Percentiles rank a stretch among this genome's conserved stretches.
phyloP scores from a whole-genome alignment of 2,113 vertebrate species.

The Synodontis membranacea region DNA sequence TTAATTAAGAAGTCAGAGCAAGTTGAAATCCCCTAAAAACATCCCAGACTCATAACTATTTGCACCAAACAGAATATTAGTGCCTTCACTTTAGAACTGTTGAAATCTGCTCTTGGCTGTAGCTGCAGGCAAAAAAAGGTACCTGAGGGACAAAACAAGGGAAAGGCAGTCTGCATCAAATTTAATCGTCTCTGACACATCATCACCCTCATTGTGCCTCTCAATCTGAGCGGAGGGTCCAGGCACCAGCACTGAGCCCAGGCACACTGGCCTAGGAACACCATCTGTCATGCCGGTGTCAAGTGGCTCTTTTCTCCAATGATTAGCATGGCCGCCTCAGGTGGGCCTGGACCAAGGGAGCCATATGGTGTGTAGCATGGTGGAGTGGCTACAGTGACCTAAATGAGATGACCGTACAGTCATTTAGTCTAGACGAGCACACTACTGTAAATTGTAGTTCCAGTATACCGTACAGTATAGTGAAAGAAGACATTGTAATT shows the following conservation, averaged over 20 bases:
- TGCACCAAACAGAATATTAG: neutral
- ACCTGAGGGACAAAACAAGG: conserved; percentile 68
- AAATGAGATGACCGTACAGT: conserved; percentile 57
- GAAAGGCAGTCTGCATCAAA: conserved; percentile 66
- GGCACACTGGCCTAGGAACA: conserved; percentile 59
- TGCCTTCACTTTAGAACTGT: conserved; percentile 57
- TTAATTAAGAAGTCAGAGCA: neutral
- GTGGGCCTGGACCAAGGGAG: conserved; percentile 64
- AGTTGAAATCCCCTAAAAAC: neutral
- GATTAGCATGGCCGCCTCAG: conserved; percentile 75
- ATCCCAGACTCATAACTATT: neutral
- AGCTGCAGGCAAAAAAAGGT: conserved; percentile 59
- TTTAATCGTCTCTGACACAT: conserved; percentile 75
- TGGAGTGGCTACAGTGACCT: conserved; percentile 58
- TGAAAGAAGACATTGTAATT: neutral
- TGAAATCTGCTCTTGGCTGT: conserved; percentile 64
- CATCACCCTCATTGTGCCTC: conserved; percentile 67
- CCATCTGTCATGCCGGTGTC: conserved; percentile 79
- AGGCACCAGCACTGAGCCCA: conserved; percentile 39
- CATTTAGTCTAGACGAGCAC: conserved; percentile 53
- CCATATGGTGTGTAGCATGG: conserved; percentile 74
- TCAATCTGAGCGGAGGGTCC: conserved; percentile 59
- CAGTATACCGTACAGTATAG: neutral
- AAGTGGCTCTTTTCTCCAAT: conserved; percentile 76
- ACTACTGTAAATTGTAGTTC: conserved; percentile 3